Evolutionary conservation across 2,113 vertebrate species (phyloP).

Genomic region (Chauna torquata): DNA sequence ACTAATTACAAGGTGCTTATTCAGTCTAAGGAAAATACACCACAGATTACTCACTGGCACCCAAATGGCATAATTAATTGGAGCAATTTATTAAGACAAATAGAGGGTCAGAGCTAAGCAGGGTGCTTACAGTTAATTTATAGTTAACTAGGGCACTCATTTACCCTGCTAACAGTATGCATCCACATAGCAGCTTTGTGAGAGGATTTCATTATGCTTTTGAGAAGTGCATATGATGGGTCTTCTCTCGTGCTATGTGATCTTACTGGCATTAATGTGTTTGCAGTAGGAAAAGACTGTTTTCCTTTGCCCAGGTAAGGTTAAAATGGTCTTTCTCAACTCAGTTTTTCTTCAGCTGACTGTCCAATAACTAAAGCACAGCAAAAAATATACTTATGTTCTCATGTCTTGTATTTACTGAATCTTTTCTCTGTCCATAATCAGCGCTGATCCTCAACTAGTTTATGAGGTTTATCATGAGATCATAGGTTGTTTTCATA

Average conservation of each 20-base stretch:
- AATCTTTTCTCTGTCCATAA: background rate
- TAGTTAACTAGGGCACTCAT: background rate
- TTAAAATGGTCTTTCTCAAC: background rate
- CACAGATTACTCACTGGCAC: slow-evolving; percentile 35
- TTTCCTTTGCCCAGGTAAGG: background rate
- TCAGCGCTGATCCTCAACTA: background rate
- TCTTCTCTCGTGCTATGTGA: background rate
- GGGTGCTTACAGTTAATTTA: slow-evolving; percentile 18
- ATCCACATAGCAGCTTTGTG: background rate
- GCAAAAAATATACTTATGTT: background rate
- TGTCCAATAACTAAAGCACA: background rate
- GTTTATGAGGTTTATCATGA: background rate
- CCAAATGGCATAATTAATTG: slow-evolving; percentile 9
- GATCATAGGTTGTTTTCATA: background rate
- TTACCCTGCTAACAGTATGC: background rate
- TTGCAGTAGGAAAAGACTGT: background rate
- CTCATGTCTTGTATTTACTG: background rate
- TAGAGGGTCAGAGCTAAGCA: background rate
- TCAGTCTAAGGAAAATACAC: background rate
- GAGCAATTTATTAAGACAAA: slow-evolving; percentile 6
- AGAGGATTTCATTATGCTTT: background rate
- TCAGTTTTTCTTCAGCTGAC: background rate
- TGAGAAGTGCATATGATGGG: background rate
- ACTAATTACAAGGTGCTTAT: slow-evolving; percentile 25
- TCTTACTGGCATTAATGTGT: background rate